Percentiles rank a stretch among this genome's conserved stretches.
These are phyloP conservation scores for Trichacis sp. DNA, from an alignment of 2,888 invertebrate genomes.

Conservation along the genomic window DNA sequence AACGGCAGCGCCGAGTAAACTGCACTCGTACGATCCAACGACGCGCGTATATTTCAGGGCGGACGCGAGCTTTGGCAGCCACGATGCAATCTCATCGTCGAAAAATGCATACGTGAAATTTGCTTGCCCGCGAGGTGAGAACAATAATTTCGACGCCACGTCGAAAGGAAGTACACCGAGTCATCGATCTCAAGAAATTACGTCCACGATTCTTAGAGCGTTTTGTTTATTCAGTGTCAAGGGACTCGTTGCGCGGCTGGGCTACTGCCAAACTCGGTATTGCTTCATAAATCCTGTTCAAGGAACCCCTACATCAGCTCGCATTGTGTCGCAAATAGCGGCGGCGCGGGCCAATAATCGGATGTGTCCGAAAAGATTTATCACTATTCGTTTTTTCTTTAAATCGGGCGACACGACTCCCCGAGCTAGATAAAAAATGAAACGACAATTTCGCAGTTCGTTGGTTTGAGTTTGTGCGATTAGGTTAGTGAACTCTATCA, in stretches of 20 bases:
- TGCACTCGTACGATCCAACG: neutral
- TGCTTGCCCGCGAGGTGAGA: slow-evolving; percentile 18
- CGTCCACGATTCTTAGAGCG: slow-evolving; percentile 29
- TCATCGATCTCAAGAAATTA: slow-evolving; percentile 19
- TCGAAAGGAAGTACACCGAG: slow-evolving; percentile 6
- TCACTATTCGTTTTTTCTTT: slow-evolving; percentile 18
- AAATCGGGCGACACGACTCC: slow-evolving; percentile 12
- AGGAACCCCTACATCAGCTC: slow-evolving; percentile 59
- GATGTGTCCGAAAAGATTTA: slow-evolving; percentile 56
- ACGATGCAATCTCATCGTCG: slow-evolving; percentile 23
- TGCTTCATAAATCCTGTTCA: slow-evolving; percentile 62
- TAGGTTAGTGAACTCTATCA: too few species aligned
- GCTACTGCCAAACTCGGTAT: slow-evolving; percentile 59
- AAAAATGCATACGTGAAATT: slow-evolving; percentile 10
- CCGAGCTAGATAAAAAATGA: slow-evolving; percentile 12
- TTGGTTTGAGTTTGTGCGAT: too few species aligned
- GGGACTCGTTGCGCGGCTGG: slow-evolving; percentile 57
- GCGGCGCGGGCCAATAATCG: slow-evolving; percentile 59
- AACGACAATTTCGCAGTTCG: slow-evolving; percentile 17
- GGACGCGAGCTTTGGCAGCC: neutral
- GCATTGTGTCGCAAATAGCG: slow-evolving; percentile 58
- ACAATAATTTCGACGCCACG: slow-evolving; percentile 30
- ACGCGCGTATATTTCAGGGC: neutral
- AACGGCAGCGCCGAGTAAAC: neutral
- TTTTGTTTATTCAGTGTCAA: slow-evolving; percentile 58